These are phyloP conservation scores for Eulemur rufifrons DNA, from an alignment of 2,113 vertebrate genomes.

Conservation along the genomic window DNA sequence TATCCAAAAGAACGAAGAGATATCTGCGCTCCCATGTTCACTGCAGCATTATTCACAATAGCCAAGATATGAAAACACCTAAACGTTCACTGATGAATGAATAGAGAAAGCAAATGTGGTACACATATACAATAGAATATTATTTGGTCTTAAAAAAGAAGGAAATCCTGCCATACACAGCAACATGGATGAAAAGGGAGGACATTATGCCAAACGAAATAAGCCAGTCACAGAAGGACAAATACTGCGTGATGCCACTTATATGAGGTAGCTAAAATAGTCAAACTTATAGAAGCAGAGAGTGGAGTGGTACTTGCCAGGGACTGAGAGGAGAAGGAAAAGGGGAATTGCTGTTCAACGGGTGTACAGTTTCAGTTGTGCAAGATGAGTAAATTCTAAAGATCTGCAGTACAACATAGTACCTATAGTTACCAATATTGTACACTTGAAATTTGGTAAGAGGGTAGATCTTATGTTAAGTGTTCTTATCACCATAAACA, in stretches of 20 bases:
- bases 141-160: background rate
- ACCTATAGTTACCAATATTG: background rate
- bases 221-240: background rate
- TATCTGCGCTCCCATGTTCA: background rate
- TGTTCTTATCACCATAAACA: background rate
- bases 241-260: background rate
- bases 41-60: background rate
- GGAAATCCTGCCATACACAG: background rate
- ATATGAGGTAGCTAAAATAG: background rate
- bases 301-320: background rate
- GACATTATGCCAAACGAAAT: background rate
- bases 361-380: background rate
- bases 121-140: background rate
- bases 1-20: conserved; percentile 7
- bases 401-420: background rate
- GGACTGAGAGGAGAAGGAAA: background rate
- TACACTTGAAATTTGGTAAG: background rate
- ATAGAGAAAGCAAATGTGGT: background rate
- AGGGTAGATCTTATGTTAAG: background rate
- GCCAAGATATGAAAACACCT: background rate
- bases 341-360: background rate
- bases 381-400: background rate
- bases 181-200: background rate
- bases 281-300: background rate
- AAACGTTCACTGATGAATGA: background rate